Base-by-base conservation (phyloP, 2,888 invertebrate genomes). In the Drosophila kuntzei region DNA sequence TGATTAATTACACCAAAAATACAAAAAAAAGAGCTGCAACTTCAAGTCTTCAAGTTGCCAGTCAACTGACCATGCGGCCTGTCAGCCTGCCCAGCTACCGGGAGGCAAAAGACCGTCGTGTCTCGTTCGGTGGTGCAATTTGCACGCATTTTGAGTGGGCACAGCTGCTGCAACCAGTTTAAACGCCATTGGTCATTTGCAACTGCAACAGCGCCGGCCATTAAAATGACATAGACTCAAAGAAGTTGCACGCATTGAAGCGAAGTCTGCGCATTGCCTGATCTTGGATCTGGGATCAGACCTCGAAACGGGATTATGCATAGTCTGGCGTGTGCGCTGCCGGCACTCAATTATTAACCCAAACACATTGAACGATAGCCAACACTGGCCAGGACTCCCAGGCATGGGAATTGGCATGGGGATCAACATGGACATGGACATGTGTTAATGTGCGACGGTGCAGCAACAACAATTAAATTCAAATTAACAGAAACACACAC, bases 381-480 rank as follows among this genome's bases (percentile, higher is more conserved):
- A 20, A 27, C 18, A 12, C 22, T 36, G 8, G 34, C 12, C 51
- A 49, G 57, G 37, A 58, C 47, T 20, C 32, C 12, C 6, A 29
- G 25, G 25, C 25, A 6, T 5, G 6, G 25, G 7, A 16, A 16
- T 1, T 12, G 34, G 29, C 34, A 34, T 18, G n/a, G 18, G 11
- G 14, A 8, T 20, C 8, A 6, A 18, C 9, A 8, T 25, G 3
- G 20, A 29, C 27, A 7, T 39, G 46, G n/a, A 61, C 81, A 70
- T 79, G 79, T 84, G 85, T 69, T 84, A 78, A 81, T 81, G 78
- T 62, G 59, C 62, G 44, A 55, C 62, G 44, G 25, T 49, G 29
- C 44, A 63, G 67, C 51, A 60, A 46, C 83, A 88, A 84, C 89
- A 90, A 91, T 91, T 91, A 91, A 91, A 91, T 90, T 91, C 90